Evolutionary conservation across 2,113 vertebrate genomes (phyloP), one percentile per base, ranked within the genome.

Genomic region (Spea bombifrons): DNA sequence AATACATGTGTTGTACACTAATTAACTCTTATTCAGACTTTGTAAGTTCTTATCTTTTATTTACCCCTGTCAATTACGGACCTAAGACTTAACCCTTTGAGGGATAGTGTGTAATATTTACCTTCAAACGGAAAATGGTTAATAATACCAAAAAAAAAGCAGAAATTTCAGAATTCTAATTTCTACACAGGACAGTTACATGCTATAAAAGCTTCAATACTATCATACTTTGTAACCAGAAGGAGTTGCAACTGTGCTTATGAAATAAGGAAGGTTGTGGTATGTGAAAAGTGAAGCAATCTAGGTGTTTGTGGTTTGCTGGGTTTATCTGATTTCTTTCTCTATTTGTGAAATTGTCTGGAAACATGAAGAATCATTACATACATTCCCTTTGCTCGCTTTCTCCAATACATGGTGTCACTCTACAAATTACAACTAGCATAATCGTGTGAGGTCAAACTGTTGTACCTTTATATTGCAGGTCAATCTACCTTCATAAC

Each of bases 331-430:
- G 70, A 80, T 73, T 80, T 67, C 70, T 49, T 59, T 15, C 64
- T 72, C 69, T 52, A 50, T 78, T 69, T 66, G 76, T 52, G 77
- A 80, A 80, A 80, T 73, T 73, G 71, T 63, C 63, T 15, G 47
- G 77, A 80, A 67, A 73, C 70, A 66, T 72, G 76, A 71, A 59
- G 71, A 80, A 80, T 73, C 64, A 73, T 80, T 80, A 73, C 71
- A 73, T 73, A 80, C 77, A 67, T 80, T 73, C 70, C 66, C 70
- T 80, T 73, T 48, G 44, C 44, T 67, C 12, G 15, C 50, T 65
- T 15, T 43, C 46, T 9, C 16, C 52, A 59, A 49, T 73, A n/a
- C 52, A 57, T 48, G 16, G 71, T 67, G 64, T 80, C 68, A 71
- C 59, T 78, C 70, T 53, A 80, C 47, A 73, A 73, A 57, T 78